A percentile compares a stretch with the other conserved stretches of the same genome.
These are phyloP conservation scores for Kobus ellipsiprymnus DNA, from an alignment of 2,113 vertebrate genomes.

Conservation along the genomic window DNA sequence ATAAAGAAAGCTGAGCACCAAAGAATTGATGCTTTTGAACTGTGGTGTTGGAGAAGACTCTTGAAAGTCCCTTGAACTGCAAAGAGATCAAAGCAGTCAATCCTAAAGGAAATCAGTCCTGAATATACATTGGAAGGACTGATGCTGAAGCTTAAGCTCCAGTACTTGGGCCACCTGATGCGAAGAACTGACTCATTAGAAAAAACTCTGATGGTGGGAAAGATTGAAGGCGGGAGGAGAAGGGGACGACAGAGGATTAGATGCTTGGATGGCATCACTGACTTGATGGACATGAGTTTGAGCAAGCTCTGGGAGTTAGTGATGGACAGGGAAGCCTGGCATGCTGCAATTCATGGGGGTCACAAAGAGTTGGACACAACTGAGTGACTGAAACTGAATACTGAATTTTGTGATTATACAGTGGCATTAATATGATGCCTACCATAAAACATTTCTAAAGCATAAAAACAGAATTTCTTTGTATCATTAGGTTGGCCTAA, in stretches of 20 bases:
- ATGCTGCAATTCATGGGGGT: not conserved
- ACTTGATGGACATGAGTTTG: not conserved
- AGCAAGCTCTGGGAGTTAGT: not conserved
- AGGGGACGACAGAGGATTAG: not conserved
- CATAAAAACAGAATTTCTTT: constrained; percentile 22
- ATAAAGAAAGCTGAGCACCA: not conserved
- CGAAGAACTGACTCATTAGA: not conserved
- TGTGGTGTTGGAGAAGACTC: not conserved
- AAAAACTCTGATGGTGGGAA: not conserved
- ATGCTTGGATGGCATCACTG: not conserved
- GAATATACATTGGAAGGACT: not conserved
- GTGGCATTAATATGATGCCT: not conserved
- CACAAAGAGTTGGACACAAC: not conserved
- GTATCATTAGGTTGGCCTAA: constrained; percentile 1
- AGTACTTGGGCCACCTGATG: not conserved
- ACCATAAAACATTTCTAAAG: not conserved
- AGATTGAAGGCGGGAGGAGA: not conserved
- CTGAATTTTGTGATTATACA: not conserved
- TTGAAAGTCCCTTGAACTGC: not conserved
- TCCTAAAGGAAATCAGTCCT: not conserved
- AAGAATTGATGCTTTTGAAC: not conserved
- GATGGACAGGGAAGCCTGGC: not conserved
- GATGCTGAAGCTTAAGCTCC: not conserved
- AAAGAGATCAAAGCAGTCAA: not conserved
- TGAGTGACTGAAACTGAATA: not conserved